Evolutionary conservation across 2,113 vertebrate species (phyloP).

Genomic region (Oceanites oceanicus): DNA sequence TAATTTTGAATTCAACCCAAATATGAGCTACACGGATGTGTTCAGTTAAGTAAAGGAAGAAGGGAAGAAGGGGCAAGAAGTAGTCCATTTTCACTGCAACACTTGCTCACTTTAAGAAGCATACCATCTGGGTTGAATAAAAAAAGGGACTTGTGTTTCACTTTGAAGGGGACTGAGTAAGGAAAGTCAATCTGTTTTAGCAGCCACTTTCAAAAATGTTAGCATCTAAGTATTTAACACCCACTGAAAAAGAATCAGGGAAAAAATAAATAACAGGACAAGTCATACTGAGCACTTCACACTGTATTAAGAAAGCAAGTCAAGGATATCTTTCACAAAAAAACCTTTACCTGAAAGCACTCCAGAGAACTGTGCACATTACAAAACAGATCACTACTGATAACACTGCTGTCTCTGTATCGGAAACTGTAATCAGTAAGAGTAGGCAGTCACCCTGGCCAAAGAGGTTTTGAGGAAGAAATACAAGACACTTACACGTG

Average conservation of each 20-base stretch:
- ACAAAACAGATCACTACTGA: not conserved
- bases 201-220: conserved; percentile 10
- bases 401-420: not conserved
- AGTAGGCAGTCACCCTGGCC: not conserved
- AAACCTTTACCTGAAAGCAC: not conserved
- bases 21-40: not conserved
- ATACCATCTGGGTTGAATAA: conserved; percentile 51
- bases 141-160: not conserved
- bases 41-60: conserved; percentile 47
- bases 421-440: not conserved
- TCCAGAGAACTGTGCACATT: not conserved
- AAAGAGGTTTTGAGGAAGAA: not conserved
- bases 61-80: conserved; percentile 4
- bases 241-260: not conserved
- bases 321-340: not conserved
- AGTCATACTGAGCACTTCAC: not conserved
- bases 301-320: not conserved
- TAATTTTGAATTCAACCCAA: conserved; percentile 58
- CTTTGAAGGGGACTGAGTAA: not conserved
- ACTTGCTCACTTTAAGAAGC: conserved; percentile 68
- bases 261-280: conserved; percentile 1
- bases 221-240: conserved; percentile 39
- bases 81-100: conserved; percentile 49
- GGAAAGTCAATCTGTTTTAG: conserved; percentile 8
- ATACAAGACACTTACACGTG: not conserved